Base-by-base conservation (phyloP, 2,113 vertebrate species). In the Hippocampus barbouri region DNA sequence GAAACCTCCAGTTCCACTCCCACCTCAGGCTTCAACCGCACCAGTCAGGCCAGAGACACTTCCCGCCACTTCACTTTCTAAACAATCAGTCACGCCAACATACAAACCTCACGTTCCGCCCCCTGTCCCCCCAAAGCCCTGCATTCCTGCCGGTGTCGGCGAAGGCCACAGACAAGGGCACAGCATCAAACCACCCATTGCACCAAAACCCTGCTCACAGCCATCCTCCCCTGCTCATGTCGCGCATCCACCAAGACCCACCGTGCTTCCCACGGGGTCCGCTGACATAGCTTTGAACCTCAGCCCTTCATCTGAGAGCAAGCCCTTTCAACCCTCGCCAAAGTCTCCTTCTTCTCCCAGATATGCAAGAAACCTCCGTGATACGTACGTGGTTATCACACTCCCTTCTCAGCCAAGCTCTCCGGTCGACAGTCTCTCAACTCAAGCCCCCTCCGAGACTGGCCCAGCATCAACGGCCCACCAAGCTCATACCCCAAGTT, bases 321-420 rank as follows among this genome's bases (percentile, higher is more conserved):
- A 94, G 79, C 21, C 57, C 3, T 84, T 87, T 89, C 85, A 87
- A 85, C 1, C 86, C 47, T 98, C 96, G 69, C 96, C 96, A 68
- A 96, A 95, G 75, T 97, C 97, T 73, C 96, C 97, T 38, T 88
- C 94, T 70, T 93, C 92, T 79, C 91, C 92, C 49, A 96, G 96
- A 78, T 84, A 94, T 88, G 88, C 94, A 72, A 96, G 95, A 77
- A 93, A 93, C 70, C 92, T 94, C 53, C 89, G 88, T 70, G 96
- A 98, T 89, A 98, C 97, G 0, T 99, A 98, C 43, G 97, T 98
- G 76, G 97, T 99, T 71, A 99, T 99, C 80, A 99, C 97, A 15
- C 90, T 99, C 78, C 97, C 97, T 79, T 98, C 97, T 79, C 96
- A 98, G 81, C 97, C 97, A 47, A 94, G 95, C 79, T 98, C 97